These are phyloP conservation scores for Drosophila buzzatii DNA, from an alignment of 2,888 invertebrate species.

Conservation along the genomic window DNA sequence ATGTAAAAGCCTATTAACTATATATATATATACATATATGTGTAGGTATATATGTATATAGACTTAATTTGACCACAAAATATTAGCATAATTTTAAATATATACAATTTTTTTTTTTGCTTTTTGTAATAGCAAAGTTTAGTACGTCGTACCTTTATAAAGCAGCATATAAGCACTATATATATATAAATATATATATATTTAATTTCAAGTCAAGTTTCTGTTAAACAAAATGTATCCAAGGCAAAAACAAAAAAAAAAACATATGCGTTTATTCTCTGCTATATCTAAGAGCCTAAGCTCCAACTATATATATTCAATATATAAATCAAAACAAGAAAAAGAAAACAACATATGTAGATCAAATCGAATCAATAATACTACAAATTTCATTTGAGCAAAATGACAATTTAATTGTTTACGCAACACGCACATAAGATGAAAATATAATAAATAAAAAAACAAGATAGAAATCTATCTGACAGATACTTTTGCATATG, in stretches of 20 bases:
- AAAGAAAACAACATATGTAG: conserved; percentile 36
- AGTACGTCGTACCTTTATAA: conserved; percentile 54
- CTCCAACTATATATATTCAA: conserved; percentile 25
- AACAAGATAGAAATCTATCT: conserved; percentile 17
- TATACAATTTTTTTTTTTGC: conserved; percentile 9
- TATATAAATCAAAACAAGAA: conserved; percentile 9
- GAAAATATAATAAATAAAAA: conserved; percentile 13
- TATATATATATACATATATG: conserved; percentile 4
- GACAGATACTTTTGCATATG: conserved; percentile 12
- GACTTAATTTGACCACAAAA: conserved; percentile 35
- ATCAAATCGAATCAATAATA: conserved; percentile 46
- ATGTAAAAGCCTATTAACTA: conserved; percentile 19
- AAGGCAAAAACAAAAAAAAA: conserved; percentile 10
- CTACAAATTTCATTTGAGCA: conserved; percentile 35
- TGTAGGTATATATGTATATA: not conserved
- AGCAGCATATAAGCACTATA: conserved; percentile 17
- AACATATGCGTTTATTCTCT: conserved; percentile 28
- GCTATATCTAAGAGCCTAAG: conserved; percentile 27
- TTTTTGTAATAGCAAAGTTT: conserved; percentile 36
- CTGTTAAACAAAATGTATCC: conserved; percentile 38
- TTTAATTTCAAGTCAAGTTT: conserved; percentile 36
- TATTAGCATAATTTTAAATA: conserved; percentile 34
- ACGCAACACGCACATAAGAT: conserved; percentile 50
- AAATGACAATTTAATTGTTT: conserved; percentile 69
- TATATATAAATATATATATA: conserved; percentile 12